A percentile compares a stretch with the other conserved stretches of the same genome.
Conservation (phyloP, 2,113 vertebrate genomes). For the Petaurus breviceps region DNA sequence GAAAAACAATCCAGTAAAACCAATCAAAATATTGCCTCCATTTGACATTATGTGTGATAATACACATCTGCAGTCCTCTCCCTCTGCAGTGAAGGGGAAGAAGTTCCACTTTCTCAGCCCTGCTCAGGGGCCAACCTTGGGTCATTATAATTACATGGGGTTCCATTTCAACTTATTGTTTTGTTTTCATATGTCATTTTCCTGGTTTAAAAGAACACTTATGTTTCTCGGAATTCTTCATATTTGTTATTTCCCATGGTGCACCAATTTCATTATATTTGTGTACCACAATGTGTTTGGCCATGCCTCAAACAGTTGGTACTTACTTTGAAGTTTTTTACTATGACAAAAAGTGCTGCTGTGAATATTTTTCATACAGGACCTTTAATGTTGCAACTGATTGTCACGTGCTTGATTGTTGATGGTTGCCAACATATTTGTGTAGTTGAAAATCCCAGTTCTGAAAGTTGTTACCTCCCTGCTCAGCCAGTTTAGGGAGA, state of each 20-base stretch:
- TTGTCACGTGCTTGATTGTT: not conserved
- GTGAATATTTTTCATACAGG: not conserved
- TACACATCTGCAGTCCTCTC: not conserved
- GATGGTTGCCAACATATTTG: not conserved
- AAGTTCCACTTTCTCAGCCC: not conserved
- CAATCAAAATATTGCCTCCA: not conserved
- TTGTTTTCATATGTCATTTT: not conserved
- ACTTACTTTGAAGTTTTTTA: not conserved
- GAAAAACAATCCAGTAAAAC: not conserved
- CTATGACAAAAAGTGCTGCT: not conserved
- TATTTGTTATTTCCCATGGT: not conserved
- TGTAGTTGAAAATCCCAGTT: not conserved
- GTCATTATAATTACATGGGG: not conserved
- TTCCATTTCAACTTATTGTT: not conserved
- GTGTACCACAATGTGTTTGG: not conserved
- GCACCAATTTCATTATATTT: not conserved
- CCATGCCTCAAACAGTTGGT: not conserved
- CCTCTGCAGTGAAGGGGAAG: not conserved
- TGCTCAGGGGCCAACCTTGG: not conserved
- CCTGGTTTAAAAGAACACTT: not conserved
- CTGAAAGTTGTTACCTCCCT: not conserved
- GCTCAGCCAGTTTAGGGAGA: conserved; percentile 17
- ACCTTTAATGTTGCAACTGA: not conserved
- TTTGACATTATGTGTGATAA: not conserved
- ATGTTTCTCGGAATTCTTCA: not conserved